A percentile compares a stretch with the other conserved stretches of the same genome.
Evolutionary conservation across 2,888 invertebrate genomes (phyloP).

Genomic region (Chrysolina oricalcia): DNA sequence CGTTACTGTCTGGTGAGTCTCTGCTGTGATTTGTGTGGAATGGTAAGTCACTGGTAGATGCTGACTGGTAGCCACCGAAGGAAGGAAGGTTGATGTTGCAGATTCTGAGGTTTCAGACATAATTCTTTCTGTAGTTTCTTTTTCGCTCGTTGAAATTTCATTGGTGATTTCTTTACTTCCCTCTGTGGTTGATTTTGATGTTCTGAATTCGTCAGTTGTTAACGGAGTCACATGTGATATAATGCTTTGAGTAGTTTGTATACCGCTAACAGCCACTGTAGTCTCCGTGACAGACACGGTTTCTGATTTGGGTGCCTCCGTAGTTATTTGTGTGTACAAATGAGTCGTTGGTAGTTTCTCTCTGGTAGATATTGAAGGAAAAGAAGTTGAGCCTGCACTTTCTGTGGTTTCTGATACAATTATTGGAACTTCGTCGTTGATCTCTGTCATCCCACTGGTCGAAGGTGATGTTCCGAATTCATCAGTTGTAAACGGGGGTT

Average conservation of each 20-base stretch:
- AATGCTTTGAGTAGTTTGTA: too few relatives aligned
- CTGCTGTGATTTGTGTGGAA: constrained; percentile 1
- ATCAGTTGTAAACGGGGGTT: too few relatives aligned
- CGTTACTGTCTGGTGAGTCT: too few relatives aligned
- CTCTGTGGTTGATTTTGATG: not conserved
- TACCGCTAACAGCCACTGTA: too few relatives aligned
- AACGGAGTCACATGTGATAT: too few relatives aligned
- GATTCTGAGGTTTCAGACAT: not conserved
- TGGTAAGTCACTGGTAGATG: too few relatives aligned
- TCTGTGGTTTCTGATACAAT: not conserved
- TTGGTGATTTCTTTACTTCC: not conserved
- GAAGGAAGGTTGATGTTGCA: not conserved
- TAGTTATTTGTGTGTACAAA: not conserved
- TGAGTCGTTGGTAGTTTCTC: not conserved
- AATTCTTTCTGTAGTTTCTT: not conserved
- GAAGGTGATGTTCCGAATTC: not conserved
- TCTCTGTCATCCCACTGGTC: constrained; percentile 2
- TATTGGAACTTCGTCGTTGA: constrained; percentile 8
- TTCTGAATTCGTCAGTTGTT: too few relatives aligned
- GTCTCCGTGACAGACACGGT: not conserved
- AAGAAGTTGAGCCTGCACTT: not conserved
- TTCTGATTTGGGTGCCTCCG: not conserved
- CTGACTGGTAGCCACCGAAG: not conserved
- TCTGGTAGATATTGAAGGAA: too few relatives aligned
- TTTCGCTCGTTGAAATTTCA: constrained; percentile 28